phyloP scores from a whole-genome alignment of 2,888 invertebrate genomes.

The Chesias legatella region DNA sequence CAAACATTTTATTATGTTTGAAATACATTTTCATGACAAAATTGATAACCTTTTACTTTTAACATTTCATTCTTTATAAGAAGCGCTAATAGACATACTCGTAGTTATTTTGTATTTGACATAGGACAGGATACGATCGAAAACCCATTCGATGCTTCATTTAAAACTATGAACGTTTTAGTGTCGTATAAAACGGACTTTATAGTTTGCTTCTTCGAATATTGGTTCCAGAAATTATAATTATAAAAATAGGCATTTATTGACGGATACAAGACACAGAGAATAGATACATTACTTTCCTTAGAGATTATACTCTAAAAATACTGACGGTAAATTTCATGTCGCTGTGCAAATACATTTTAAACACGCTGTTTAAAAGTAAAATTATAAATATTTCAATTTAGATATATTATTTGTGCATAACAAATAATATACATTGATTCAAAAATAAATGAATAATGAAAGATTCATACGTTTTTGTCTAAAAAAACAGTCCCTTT shows the following conservation, averaged over 20 bases:
- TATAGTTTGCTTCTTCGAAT: too few species aligned
- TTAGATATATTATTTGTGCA: conserved; percentile 13
- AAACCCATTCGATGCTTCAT: too few species aligned
- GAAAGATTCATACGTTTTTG: conserved; percentile 8
- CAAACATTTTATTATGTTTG: conserved; percentile 57
- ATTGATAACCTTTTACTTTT: conserved; percentile 36
- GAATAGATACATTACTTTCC: neutral
- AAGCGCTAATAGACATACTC: conserved; percentile 42
- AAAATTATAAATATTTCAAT: conserved; percentile 5
- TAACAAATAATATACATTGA: conserved; percentile 1
- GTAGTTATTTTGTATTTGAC: conserved; percentile 17
- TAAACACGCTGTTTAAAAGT: conserved; percentile 16
- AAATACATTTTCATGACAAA: conserved; percentile 44
- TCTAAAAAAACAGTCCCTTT: conserved; percentile 12
- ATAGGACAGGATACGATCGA: conserved; percentile 19
- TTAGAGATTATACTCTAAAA: conserved; percentile 14
- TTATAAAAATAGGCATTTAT: conserved; percentile 11
- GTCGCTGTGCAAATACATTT: conserved; percentile 16
- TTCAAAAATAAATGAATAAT: too few species aligned
- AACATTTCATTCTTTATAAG: conserved; percentile 45
- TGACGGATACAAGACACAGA: conserved; percentile 1
- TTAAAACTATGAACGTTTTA: too few species aligned
- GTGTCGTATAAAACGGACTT: too few species aligned
- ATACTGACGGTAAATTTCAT: conserved; percentile 16
- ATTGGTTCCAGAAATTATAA: conserved; percentile 1